Base-by-base conservation (phyloP, 2,888 invertebrate genomes). In the Diplolepis rosae region DNA sequence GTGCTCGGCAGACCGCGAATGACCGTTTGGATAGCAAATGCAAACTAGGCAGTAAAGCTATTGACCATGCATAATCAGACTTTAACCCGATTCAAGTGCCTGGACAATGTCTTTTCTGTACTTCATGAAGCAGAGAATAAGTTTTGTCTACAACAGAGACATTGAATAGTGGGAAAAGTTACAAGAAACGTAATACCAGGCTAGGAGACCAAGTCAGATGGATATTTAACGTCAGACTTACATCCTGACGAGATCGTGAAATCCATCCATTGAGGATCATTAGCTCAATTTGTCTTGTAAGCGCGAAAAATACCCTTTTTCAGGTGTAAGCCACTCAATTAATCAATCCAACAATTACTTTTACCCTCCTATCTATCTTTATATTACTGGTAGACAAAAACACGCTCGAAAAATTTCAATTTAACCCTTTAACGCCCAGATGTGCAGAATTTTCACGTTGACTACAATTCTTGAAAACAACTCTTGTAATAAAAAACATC, bases 61-160 rank as follows among this genome's bases (percentile, higher is more conserved):
- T 82, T 80, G 84, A 82, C 79, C 73, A 72, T 65, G 78, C 79
- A 81, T 83, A 84, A 85, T 83, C 82, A 80, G 79, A 81, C 80
- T 83, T 81, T 80, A 80, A 81, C 78, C 79, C 71, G 69, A 73
- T 69, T 77, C 77, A 79, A 81, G 79, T 77, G 80, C 78, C 56
- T 72, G 72, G 77, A 74, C 77, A 79, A 79, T 76, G 79, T 71
- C 77, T 80, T 79, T 76, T 73, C 79, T 61, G 68, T 66, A 67
- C 72, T 68, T 70, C 45, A 68, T 50, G 30, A 56, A 72, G 66
- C 54, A 70, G 70, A 69, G 74, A 70, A 65, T 74, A 76, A 74
- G 73, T 76, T 77, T 71, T 68, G 75, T 71, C 75, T 70, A 69
- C 52, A 68, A 18, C 61, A 66, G 71, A 75, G 71, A 70, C 69